phyloP scores from a whole-genome alignment of 1,140 invertebrate genomes.

The Adelges cooleyi region DNA sequence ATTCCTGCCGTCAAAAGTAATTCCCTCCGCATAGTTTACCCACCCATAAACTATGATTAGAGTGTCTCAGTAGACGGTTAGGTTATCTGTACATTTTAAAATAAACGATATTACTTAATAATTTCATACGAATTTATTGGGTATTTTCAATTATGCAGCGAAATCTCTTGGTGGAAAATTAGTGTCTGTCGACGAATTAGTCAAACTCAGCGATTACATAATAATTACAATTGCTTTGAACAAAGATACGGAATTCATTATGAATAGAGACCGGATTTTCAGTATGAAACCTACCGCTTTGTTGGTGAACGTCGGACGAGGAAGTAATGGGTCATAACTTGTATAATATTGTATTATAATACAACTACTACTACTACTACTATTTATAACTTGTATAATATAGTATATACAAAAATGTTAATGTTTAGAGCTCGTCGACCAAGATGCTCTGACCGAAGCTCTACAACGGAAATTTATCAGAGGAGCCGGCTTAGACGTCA shows the following conservation, averaged over 20 bases:
- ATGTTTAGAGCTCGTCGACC: conserved; percentile 41
- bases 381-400: no score
- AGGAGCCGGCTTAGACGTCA: conserved; percentile 85
- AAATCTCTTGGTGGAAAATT: conserved; percentile 14
- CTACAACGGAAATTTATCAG: conserved; percentile 58
- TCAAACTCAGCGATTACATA: conserved; percentile 67
- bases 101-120: no score
- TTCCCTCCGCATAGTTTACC: no score
- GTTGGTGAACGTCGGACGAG: conserved; percentile 73
- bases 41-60: no score
- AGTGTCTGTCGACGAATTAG: conserved; percentile 39
- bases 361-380: background rate
- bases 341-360: background rate
- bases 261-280: conserved; percentile 57
- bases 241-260: conserved; percentile 61
- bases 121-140: no score
- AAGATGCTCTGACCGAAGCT: conserved; percentile 62
- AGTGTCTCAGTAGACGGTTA: no score
- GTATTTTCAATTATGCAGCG: background rate
- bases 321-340: conserved; percentile 40
- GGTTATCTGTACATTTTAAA: no score
- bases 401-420: no score
- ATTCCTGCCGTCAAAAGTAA: no score
- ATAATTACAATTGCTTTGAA: conserved; percentile 60
- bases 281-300: conserved; percentile 75